Percentiles rank a stretch among this genome's conserved stretches.
Evolutionary conservation across 1,140 invertebrate species (phyloP).

Genomic region (Caenorhabditis remanei): DNA sequence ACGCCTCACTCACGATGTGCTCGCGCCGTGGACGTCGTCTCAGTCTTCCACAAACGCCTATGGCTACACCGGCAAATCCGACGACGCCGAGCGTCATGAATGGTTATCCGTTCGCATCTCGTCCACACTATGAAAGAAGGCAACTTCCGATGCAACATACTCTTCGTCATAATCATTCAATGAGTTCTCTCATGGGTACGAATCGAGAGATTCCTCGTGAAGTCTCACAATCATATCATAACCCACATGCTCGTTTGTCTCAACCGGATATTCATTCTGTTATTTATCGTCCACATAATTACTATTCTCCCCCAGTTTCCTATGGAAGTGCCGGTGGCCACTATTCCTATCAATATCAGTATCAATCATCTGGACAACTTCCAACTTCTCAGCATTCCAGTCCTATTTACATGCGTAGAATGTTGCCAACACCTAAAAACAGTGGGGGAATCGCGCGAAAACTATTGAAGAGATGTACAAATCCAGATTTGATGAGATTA

Average conservation of each 20-base stretch:
- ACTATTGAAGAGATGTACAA: slow-evolving; percentile 37
- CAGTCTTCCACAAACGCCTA: slow-evolving; percentile 40
- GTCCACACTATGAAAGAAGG: slow-evolving; percentile 23
- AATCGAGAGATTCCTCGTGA: slow-evolving; percentile 14
- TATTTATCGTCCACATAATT: neutral
- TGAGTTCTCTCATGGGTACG: slow-evolving; percentile 4
- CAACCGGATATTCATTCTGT: slow-evolving; percentile 59
- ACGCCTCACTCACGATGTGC: slow-evolving; percentile 45
- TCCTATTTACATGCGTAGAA: slow-evolving; percentile 25
- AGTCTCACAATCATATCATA: slow-evolving; percentile 7
- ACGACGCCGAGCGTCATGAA: slow-evolving; percentile 6
- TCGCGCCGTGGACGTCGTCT: slow-evolving; percentile 28
- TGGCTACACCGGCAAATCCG: slow-evolving; percentile 31
- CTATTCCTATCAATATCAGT: slow-evolving; percentile 8
- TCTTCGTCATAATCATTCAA: slow-evolving; percentile 45
- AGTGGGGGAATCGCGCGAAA: slow-evolving; percentile 62
- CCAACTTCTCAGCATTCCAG: slow-evolving; percentile 36
- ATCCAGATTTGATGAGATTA: slow-evolving; percentile 52
- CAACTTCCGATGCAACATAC: slow-evolving; percentile 49
- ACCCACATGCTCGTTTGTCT: slow-evolving; percentile 52
- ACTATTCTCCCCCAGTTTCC: slow-evolving; percentile 36
- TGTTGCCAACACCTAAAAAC: slow-evolving; percentile 34
- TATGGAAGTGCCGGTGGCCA: slow-evolving; percentile 6
- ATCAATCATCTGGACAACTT: neutral
- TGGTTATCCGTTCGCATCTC: slow-evolving; percentile 40